Percentiles rank a stretch among this genome's conserved stretches.
Conservation (phyloP, 2,888 invertebrate genomes). For the Platypus cylindrus region DNA sequence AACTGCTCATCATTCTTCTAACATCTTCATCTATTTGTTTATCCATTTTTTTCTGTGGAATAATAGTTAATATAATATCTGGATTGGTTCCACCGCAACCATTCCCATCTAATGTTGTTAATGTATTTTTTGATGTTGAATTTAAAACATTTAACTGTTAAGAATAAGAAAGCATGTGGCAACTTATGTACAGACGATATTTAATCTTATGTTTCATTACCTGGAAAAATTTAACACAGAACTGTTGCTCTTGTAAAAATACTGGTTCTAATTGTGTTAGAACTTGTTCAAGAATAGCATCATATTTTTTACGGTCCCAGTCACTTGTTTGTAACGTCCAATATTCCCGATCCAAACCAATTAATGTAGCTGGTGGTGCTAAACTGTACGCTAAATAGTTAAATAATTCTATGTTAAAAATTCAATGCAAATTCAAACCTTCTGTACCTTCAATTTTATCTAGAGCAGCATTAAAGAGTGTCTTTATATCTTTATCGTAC, state of each 20-base stretch:
- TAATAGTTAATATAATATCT: conserved; percentile 23
- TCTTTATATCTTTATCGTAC: conserved; percentile 74
- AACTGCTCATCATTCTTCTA: conserved; percentile 72
- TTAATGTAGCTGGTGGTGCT: conserved; percentile 31
- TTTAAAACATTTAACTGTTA: conserved; percentile 46
- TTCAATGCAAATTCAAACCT: no score
- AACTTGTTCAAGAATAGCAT: conserved; percentile 69
- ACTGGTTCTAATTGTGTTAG: conserved; percentile 81
- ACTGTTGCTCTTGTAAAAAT: conserved; percentile 89
- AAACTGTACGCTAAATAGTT: conserved; percentile 20
- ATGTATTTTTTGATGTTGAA: conserved; percentile 42
- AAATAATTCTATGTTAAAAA: no score
- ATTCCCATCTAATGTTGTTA: conserved; percentile 43
- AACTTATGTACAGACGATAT: background rate
- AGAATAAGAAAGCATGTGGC: background rate
- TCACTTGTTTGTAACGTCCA: conserved; percentile 50
- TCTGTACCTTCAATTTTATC: conserved; percentile 33
- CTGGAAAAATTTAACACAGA: conserved; percentile 86
- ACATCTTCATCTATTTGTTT: conserved; percentile 67
- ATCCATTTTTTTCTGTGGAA: conserved; percentile 45
- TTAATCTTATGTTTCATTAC: conserved; percentile 15
- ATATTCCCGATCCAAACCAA: conserved; percentile 50
- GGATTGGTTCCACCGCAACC: no score
- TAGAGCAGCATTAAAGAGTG: conserved; percentile 65
- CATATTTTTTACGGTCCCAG: conserved; percentile 46